These are phyloP conservation scores for Idaea dimidiata DNA, from an alignment of 2,888 invertebrate species.

Conservation along the genomic window DNA sequence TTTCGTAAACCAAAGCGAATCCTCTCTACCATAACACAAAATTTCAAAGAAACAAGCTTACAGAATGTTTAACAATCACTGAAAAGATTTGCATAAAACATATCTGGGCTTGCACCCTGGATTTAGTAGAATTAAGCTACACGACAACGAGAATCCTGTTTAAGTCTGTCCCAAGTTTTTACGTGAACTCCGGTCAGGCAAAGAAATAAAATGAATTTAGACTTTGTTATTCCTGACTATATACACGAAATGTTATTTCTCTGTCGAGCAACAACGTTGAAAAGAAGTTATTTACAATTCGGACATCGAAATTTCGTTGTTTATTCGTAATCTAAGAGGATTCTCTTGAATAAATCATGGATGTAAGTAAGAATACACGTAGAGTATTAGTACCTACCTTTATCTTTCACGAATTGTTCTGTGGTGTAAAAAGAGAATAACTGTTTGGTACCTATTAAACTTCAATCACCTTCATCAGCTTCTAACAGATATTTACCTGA, in stretches of 20 bases:
- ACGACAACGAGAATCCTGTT: not conserved
- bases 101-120: not conserved
- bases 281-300: not conserved
- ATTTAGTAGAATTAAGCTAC: not conserved
- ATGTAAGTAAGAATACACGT: not conserved
- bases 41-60: conserved; percentile 9
- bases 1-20: not conserved
- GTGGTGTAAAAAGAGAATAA: no score
- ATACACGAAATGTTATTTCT: not conserved
- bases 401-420: no score
- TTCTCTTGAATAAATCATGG: not conserved
- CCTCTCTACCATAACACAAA: conserved; percentile 3
- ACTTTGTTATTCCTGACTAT: not conserved
- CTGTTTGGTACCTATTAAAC: not conserved
- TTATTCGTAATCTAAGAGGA: not conserved
- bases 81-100: not conserved
- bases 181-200: not conserved
- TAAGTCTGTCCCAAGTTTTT: not conserved
- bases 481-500: conserved; percentile 4
- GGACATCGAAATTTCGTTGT: not conserved
- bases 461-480: not conserved
- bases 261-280: not conserved
- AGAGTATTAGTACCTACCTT: no score
- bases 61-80: conserved; percentile 3
- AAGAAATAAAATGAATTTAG: not conserved